Base-by-base conservation (phyloP, 2,113 vertebrate species). In the Myotis yumanensis region DNA sequence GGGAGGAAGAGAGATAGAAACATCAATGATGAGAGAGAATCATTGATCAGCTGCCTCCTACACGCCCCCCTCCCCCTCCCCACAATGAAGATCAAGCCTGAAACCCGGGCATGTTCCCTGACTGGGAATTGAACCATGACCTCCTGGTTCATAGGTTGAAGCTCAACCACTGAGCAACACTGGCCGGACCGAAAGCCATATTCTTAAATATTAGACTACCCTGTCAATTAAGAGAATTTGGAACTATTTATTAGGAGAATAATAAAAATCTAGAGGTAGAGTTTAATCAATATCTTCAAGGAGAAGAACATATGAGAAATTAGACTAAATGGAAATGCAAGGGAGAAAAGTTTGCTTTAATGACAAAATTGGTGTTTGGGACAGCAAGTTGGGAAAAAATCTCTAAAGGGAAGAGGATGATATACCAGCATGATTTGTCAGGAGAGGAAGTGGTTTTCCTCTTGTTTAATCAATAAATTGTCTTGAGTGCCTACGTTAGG, bases 251-350 rank as follows among this genome's bases (percentile, higher is more conserved):
- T 83, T 54, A 48, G 43, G 30, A 69, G 18, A 72, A 91, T 20
- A 72, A 90, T 73, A 57, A 51, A 86, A 87, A 25, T 68, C 57
- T 69, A 76, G 86, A 89, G 14, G 3, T 15, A 17, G 40, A 54
- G 37, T 85, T 83, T 93, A 69, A 85, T 92, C 64, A 43, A 1
- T 51, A 57, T 90, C 46, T 88, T 87, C 71, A 80, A 93, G 71
- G 43, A 91, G 0, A 66, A 48, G 79, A 91, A 81, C n/a, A 69
- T 2, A 3, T 12, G 52, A 83, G 90, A 72, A 71, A 93, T 76
- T 11, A 32, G 66, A 84, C 11, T 43, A 54, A 7, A 51, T 12
- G 35, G 11, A 25, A 88, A 43, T 48, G 28, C 23, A 51, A 83
- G 48, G 79, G 25, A 91, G 46, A 86, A 88, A 86, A 75, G 18